These are phyloP conservation scores for Xestobium rufovillosum DNA, from an alignment of 2,888 invertebrate genomes.

Conservation along the genomic window DNA sequence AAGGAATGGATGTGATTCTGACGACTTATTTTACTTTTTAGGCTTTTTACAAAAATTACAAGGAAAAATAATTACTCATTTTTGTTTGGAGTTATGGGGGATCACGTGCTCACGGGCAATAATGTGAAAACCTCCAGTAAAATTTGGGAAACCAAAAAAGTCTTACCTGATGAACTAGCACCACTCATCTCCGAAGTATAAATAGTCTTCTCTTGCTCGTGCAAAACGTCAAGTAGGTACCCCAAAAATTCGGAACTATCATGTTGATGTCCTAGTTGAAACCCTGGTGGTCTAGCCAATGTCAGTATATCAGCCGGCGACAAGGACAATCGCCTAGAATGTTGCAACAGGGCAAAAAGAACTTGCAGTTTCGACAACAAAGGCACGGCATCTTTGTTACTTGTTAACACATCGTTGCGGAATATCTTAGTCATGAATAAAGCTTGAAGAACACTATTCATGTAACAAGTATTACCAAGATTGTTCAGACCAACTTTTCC, in stretches of 20 bases:
- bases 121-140: no score
- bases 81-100: no score
- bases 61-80: no score
- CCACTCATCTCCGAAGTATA: no score
- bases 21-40: no score
- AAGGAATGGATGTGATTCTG: no score
- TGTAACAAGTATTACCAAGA: slow-evolving; percentile 82
- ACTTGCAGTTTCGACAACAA: slow-evolving; percentile 58
- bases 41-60: no score
- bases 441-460: slow-evolving; percentile 82
- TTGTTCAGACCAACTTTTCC: slow-evolving; percentile 70
- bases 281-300: slow-evolving; percentile 68
- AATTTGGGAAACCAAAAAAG: no score
- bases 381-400: slow-evolving; percentile 48
- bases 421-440: slow-evolving; percentile 76
- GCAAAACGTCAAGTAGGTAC: slow-evolving; percentile 62
- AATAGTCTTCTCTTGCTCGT: slow-evolving; percentile 58
- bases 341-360: slow-evolving; percentile 65
- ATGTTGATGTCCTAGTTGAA: slow-evolving; percentile 71
- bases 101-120: no score
- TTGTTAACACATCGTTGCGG: slow-evolving; percentile 57
- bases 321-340: slow-evolving; percentile 58
- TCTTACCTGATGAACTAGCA: no score
- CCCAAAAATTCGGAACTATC: slow-evolving; percentile 84
- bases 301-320: slow-evolving; percentile 65